These are phyloP conservation scores for Himalopsyche kuldschensis DNA, from an alignment of 2,888 invertebrate genomes.

Conservation along the genomic window DNA sequence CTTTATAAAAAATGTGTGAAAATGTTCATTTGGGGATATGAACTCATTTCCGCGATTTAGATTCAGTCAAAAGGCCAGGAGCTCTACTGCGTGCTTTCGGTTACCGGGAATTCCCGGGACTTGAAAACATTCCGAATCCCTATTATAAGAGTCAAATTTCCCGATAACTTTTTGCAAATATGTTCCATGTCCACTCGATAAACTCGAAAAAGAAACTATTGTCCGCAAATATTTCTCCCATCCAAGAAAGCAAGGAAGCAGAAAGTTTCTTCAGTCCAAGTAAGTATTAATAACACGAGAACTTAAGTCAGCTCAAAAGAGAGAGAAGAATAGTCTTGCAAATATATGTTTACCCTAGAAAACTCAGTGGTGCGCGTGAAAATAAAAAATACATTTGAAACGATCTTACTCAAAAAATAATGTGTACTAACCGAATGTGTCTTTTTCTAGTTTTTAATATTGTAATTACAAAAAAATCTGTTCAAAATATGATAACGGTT, in stretches of 20 bases:
- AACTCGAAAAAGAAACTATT: neutral
- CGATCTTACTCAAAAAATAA: too few relatives aligned
- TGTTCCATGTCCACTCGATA: neutral
- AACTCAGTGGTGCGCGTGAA: neutral
- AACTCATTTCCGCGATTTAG: too few relatives aligned
- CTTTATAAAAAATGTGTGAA: too few relatives aligned
- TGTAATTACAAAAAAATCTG: too few relatives aligned
- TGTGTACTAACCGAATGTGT: too few relatives aligned
- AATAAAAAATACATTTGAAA: neutral
- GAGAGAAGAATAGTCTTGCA: neutral
- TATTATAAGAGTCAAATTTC: neutral
- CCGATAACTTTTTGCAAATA: neutral
- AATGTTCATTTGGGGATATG: too few relatives aligned
- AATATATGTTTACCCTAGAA: neutral
- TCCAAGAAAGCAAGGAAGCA: neutral
- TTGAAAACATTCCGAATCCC: too few relatives aligned
- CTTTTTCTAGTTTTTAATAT: too few relatives aligned
- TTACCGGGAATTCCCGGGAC: too few relatives aligned
- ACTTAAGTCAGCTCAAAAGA: neutral
- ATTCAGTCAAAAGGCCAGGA: too few relatives aligned
- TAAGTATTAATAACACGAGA: slow-evolving; percentile 1
- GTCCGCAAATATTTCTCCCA: neutral
- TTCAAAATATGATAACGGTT: too few relatives aligned
- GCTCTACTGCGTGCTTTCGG: too few relatives aligned
- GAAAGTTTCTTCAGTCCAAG: neutral